Evolutionary conservation across 2,888 invertebrate species (phyloP).

Genomic region (Anticlea derivata): DNA sequence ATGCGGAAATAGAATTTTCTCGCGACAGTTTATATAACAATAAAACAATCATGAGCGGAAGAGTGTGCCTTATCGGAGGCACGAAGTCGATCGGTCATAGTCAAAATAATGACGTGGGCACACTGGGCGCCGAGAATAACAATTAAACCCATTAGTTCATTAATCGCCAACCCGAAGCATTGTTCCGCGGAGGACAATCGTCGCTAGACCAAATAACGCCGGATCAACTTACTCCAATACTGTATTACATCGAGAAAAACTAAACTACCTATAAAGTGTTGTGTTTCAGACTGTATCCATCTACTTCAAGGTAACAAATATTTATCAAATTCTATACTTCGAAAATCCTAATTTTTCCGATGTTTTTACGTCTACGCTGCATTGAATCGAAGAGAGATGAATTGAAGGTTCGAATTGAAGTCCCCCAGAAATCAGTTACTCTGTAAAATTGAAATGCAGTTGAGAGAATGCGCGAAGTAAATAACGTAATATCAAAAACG

Average conservation of each 20-base stretch:
- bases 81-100: constrained; percentile 74
- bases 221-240: constrained; percentile 65
- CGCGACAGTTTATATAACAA: constrained; percentile 65
- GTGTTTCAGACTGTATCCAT: constrained; percentile 53
- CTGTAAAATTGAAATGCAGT: constrained; percentile 19
- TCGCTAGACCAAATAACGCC: constrained; percentile 78
- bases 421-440: not conserved
- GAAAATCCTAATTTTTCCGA: constrained; percentile 9
- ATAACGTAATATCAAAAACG: constrained; percentile 53
- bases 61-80: constrained; percentile 74
- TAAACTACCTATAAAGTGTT: constrained; percentile 53
- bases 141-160: constrained; percentile 78
- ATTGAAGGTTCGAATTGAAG: too few species aligned
- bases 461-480: constrained; percentile 40
- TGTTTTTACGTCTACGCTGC: not conserved
- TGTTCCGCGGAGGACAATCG: constrained; percentile 75
- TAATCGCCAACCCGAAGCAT: constrained; percentile 70
- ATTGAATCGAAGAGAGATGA: not conserved
- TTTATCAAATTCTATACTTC: constrained; percentile 19
- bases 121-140: constrained; percentile 53
- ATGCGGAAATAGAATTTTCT: constrained; percentile 60
- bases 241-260: constrained; percentile 58
- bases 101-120: constrained; percentile 73
- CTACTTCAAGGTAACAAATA: constrained; percentile 46
- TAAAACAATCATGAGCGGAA: constrained; percentile 54